phyloP scores from a whole-genome alignment of 2,113 vertebrate species.

The Phrynosoma platyrhinos region DNA sequence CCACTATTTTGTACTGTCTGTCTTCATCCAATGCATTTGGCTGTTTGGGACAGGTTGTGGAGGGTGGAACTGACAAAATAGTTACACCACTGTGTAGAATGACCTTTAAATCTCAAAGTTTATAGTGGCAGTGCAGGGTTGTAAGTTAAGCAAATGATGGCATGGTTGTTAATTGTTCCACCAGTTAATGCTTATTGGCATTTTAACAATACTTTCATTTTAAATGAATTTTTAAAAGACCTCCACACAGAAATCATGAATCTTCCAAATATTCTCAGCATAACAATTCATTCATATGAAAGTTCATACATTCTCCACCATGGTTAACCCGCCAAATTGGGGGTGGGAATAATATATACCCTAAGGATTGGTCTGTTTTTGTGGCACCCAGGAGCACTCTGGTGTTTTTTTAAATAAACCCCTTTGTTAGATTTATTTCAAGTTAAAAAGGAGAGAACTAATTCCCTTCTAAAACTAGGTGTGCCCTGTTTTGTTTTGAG shows the following conservation, averaged over 20 bases:
- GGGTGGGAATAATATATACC: no score
- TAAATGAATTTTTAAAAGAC: background rate
- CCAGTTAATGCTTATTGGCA: background rate
- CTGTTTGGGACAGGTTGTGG: background rate
- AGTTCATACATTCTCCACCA: background rate
- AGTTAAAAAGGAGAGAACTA: no score
- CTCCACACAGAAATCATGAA: no score
- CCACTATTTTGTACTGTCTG: background rate
- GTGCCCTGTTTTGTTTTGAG: no score
- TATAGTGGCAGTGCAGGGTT: background rate
- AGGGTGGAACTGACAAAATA: background rate
- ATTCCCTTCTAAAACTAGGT: no score
- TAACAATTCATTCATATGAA: background rate
- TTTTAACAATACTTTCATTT: background rate
- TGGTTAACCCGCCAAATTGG: background rate
- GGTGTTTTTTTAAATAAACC: no score
- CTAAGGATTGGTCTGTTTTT: no score
- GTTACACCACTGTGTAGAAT: background rate
- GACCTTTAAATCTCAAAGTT: background rate
- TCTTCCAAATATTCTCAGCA: background rate
- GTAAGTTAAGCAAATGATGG: background rate
- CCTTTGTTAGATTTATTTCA: no score
- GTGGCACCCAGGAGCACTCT: no score
- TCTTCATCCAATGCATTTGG: background rate
- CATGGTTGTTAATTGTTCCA: background rate